Evolutionary conservation across 2,888 invertebrate species (phyloP).

Genomic region (Rhyacophila evoluta): DNA sequence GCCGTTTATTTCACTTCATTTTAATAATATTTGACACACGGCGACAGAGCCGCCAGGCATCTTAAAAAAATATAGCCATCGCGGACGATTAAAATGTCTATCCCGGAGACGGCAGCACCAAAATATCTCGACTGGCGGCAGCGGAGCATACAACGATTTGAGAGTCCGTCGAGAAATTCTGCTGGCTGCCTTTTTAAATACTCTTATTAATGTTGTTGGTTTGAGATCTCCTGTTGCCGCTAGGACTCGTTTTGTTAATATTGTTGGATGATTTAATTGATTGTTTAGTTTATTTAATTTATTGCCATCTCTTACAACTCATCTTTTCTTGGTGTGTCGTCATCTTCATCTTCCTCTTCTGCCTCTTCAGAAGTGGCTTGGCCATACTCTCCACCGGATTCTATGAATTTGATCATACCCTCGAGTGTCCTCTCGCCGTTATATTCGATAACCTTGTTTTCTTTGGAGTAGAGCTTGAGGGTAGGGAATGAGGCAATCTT

Average conservation of each 20-base stretch:
- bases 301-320: slow-evolving; percentile 75
- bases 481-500: slow-evolving; percentile 96
- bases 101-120: not conserved
- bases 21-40: slow-evolving; percentile 15
- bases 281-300: not conserved
- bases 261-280: slow-evolving; percentile 1
- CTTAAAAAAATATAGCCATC: slow-evolving; percentile 23
- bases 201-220: not conserved
- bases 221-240: not conserved
- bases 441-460: slow-evolving; percentile 89
- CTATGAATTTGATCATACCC: slow-evolving; percentile 93
- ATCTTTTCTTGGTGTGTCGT: slow-evolving; percentile 79
- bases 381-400: slow-evolving; percentile 87
- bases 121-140: not conserved
- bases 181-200: not conserved
- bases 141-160: not conserved
- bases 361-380: slow-evolving; percentile 75
- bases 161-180: not conserved
- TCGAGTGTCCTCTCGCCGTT: slow-evolving; percentile 95
- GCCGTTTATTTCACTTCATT: slow-evolving; percentile 17
- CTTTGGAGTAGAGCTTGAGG: slow-evolving; percentile 93
- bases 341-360: slow-evolving; percentile 79
- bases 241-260: not conserved
- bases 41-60: slow-evolving; percentile 5
- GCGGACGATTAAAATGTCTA: slow-evolving; percentile 29